Base-by-base conservation (phyloP, 2,888 invertebrate species). In the Elmis aenea region DNA sequence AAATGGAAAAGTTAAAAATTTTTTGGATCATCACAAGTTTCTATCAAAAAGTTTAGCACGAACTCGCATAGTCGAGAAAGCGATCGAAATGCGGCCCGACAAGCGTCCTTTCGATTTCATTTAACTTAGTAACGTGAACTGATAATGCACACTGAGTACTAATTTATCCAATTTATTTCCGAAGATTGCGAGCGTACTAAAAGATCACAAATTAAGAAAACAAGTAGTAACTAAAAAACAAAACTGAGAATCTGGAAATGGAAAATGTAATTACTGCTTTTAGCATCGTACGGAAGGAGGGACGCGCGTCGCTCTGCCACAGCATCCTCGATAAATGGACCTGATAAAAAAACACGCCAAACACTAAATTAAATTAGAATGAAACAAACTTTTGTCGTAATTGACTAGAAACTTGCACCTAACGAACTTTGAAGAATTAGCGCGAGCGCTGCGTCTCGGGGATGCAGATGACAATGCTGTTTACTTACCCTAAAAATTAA, bases 1-100 rank as follows among this genome's bases (percentile, higher is more conserved):
- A 47, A 53, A 54, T 55, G 51, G 52, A 51, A 55, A 54, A 53
- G 52, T 54, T 54, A 45, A 46, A 48, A 52, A 50, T 49, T 49
- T 38, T 42, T 48, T 40, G 38, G 46, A 38, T 45, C 43, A 48
- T 47, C 47, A 37, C 36, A 36, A 43, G 43, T 45, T 42, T 42
- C 38, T 44, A 44, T 43, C 38, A 45, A 36, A 50, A 50, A 54
- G 42, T 49, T 51, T 47, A 30, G 29, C 23, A 39, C 28, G 28
- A 50, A 45, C 45, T 47, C 46, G 42, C 42, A 38, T 33, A 43
- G 37, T 44, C 38, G 45, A 44, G 35, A 39, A 44, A 46, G 37
- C 42, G 36, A 42, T 45, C 36, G 46, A 45, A 43, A 44, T 37
- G 38, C 12, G 16, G 27, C 14, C 26, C 12, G 40, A 23, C 15